Conservation (phyloP, 2,888 invertebrate species). For the Arge pagana region DNA sequence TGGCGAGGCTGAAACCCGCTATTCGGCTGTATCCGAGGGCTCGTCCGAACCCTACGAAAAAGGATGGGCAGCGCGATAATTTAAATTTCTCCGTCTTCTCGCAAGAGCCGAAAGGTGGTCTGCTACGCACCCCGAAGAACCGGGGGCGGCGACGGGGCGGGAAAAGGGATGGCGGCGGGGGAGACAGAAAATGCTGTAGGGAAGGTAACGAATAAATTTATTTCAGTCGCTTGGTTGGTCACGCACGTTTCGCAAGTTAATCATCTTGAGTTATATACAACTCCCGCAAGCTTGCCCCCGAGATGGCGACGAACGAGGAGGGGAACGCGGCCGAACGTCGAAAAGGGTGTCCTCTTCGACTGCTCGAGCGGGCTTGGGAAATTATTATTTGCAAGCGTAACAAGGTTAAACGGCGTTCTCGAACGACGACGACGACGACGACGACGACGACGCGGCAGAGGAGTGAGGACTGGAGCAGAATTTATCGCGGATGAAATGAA, state of each 20-base stretch:
- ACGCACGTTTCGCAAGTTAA: slow-evolving; percentile 51
- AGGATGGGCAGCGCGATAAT: neutral
- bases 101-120: too few species aligned
- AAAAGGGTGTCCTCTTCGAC: slow-evolving; percentile 13
- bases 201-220: slow-evolving; percentile 38
- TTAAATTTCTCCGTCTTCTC: neutral
- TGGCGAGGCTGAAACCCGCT: too few species aligned
- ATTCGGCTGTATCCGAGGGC: too few species aligned
- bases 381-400: slow-evolving; percentile 48
- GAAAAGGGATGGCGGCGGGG: neutral
- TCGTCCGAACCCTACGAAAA: too few species aligned
- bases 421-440: slow-evolving; percentile 22
- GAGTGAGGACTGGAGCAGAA: too few species aligned
- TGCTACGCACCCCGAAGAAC: slow-evolving; percentile 23
- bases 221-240: slow-evolving; percentile 46
- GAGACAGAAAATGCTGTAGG: neutral
- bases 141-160: slow-evolving; percentile 22
- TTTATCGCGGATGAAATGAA: too few species aligned
- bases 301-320: slow-evolving; percentile 41
- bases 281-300: slow-evolving; percentile 36
- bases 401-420: slow-evolving; percentile 33
- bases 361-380: slow-evolving; percentile 35
- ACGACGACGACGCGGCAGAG: slow-evolving; percentile 41
- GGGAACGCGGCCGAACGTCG: slow-evolving; percentile 20
- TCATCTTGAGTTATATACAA: slow-evolving; percentile 49